These are phyloP conservation scores for Passerculus sandwichensis DNA, from an alignment of 2,797 vertebrate species.

Conservation along the genomic window DNA sequence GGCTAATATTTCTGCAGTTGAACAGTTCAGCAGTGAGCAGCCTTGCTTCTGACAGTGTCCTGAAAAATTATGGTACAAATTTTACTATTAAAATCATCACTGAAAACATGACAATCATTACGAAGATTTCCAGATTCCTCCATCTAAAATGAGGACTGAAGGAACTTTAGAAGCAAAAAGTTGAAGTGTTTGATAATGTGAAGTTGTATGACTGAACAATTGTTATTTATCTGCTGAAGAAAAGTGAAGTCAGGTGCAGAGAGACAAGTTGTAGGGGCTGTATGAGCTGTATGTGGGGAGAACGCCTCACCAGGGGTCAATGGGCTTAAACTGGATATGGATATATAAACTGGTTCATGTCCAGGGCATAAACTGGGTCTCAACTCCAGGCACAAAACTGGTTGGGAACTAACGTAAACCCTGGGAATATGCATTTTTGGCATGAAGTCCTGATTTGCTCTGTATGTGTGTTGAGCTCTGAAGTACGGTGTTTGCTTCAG, in stretches of 20 bases:
- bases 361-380: background rate
- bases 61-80: background rate
- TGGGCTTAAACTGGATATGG: background rate
- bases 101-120: background rate
- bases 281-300: fast-evolving
- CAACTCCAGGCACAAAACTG: background rate
- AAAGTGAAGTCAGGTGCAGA: background rate
- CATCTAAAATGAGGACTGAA: background rate
- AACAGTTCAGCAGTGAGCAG: background rate
- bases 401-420: fast-evolving
- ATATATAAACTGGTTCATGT: background rate
- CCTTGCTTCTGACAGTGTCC: background rate
- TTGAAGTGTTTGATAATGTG: background rate
- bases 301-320: fast-evolving
- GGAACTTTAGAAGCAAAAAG: background rate
- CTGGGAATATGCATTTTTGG: background rate
- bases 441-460: background rate
- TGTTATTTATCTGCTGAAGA: background rate
- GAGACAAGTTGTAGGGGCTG: background rate
- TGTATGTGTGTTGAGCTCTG: fast-evolving
- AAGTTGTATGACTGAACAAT: background rate
- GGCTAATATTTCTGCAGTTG: background rate
- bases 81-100: background rate
- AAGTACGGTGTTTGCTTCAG: background rate
- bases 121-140: background rate